Evolutionary conservation across 1,140 invertebrate species (phyloP).

Genomic region (Galleria mellonella): DNA sequence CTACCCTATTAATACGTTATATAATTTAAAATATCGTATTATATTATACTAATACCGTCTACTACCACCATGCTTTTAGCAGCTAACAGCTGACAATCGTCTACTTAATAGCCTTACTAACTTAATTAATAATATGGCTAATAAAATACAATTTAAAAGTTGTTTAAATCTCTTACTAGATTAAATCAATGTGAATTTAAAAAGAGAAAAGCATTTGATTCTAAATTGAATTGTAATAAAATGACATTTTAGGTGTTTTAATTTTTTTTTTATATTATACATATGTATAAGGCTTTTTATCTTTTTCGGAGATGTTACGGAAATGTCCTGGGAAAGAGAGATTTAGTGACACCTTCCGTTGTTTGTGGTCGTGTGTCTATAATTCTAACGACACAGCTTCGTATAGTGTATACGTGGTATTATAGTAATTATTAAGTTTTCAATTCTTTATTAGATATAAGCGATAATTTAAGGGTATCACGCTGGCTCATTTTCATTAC

Average conservation of each 20-base stretch:
- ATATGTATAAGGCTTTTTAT: no score
- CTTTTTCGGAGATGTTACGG: conserved; percentile 16
- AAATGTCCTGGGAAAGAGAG: conserved; percentile 1
- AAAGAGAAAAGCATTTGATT: conserved; percentile 65
- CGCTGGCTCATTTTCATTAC: conserved; percentile 34
- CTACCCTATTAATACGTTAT: no score
- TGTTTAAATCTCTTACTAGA: conserved; percentile 48
- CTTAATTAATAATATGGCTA: conserved; percentile 48
- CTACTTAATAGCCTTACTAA: conserved; percentile 69
- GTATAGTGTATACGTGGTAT: conserved; percentile 2
- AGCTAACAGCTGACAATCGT: conserved; percentile 40
- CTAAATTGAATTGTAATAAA: conserved; percentile 70
- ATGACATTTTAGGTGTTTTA: conserved; percentile 60
- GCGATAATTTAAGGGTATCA: conserved; percentile 18
- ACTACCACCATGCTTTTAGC: conserved; percentile 29
- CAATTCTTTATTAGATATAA: conserved; percentile 31
- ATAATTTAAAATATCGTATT: background rate
- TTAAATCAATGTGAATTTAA: conserved; percentile 63
- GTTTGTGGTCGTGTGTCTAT: conserved; percentile 7
- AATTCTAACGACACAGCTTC: conserved; percentile 10
- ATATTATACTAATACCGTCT: conserved; percentile 9
- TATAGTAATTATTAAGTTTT: conserved; percentile 7
- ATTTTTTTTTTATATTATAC: conserved; percentile 21
- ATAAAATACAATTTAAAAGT: conserved; percentile 41
- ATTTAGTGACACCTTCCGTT: conserved; percentile 1